A percentile compares a stretch with the other conserved stretches of the same genome.
Conservation (phyloP, 2,888 invertebrate genomes). For the Serripes groenlandicus region DNA sequence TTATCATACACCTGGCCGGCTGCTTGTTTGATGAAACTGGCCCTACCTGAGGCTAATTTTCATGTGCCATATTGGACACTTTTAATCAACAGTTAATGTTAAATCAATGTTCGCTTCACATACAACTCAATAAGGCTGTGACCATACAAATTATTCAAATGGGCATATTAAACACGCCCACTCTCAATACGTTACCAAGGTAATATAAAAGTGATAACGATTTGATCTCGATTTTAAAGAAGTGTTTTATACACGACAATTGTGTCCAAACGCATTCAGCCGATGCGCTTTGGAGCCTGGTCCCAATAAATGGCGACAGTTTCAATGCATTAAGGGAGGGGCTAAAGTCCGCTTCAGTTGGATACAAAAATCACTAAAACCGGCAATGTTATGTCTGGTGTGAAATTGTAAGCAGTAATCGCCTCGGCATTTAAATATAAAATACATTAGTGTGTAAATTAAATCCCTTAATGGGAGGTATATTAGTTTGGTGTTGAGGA, state of each 20-base stretch:
- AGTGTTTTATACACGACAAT: slow-evolving; percentile 6
- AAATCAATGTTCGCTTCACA: slow-evolving; percentile 27
- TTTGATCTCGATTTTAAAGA: slow-evolving; percentile 12
- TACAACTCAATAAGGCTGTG: slow-evolving; percentile 14
- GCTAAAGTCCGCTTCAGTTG: slow-evolving; percentile 10
- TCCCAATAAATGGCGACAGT: slow-evolving; percentile 12
- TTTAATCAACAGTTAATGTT: slow-evolving; percentile 29
- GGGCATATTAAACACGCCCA: background rate
- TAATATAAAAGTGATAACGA: slow-evolving; percentile 19
- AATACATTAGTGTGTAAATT: slow-evolving; percentile 25
- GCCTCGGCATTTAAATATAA: slow-evolving; percentile 24
- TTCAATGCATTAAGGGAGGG: slow-evolving; percentile 12
- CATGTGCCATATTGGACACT: slow-evolving; percentile 1
- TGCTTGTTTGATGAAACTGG: background rate
- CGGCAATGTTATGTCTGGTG: background rate
- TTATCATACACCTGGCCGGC: background rate
- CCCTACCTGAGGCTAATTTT: background rate
- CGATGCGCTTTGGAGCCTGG: slow-evolving; percentile 5
- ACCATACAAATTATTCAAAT: slow-evolving; percentile 30
- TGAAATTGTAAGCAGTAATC: slow-evolving; percentile 23
- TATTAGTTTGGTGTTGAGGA: slow-evolving; percentile 8
- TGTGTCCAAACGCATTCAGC: slow-evolving; percentile 5
- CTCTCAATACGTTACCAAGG: slow-evolving; percentile 26
- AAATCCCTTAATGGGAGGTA: slow-evolving; percentile 23
- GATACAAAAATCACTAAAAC: slow-evolving; percentile 4